Conservation (phyloP, 2,888 invertebrate genomes). For the Platypus cylindrus region DNA sequence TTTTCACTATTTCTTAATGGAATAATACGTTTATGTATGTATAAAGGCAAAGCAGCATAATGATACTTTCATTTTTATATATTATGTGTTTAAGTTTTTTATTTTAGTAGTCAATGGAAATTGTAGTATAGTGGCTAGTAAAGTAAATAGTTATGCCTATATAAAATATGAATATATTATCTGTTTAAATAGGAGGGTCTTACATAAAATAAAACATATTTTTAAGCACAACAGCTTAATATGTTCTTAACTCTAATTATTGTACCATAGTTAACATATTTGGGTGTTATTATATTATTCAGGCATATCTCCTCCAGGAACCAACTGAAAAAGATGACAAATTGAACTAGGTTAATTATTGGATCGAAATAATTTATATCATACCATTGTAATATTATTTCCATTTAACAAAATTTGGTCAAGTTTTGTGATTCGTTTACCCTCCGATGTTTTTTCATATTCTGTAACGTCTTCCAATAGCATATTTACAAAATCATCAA, state of each 20-base stretch:
- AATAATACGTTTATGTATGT: too few species aligned
- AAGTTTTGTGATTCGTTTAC: constrained; percentile 87
- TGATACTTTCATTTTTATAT: too few species aligned
- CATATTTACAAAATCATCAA: constrained; percentile 99
- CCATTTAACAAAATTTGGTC: constrained; percentile 98
- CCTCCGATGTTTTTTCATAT: constrained; percentile 95
- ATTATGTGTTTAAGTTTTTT: too few species aligned
- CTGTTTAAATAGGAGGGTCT: not conserved
- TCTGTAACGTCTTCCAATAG: constrained; percentile 94
- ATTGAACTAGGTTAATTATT: not conserved
- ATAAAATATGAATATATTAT: not conserved
- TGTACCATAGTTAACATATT: not conserved
- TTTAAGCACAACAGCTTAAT: not conserved
- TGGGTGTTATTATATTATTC: constrained; percentile 31
- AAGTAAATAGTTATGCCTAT: too few species aligned
- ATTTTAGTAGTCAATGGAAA: too few species aligned
- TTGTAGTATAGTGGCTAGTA: too few species aligned
- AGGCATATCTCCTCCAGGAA: constrained; percentile 70
- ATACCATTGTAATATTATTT: constrained; percentile 97
- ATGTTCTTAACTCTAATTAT: not conserved
- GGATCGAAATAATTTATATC: not conserved
- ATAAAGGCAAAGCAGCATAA: too few species aligned
- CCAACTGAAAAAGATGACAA: constrained; percentile 52
- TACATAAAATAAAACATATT: constrained; percentile 2
- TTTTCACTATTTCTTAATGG: too few species aligned